Conservation (phyloP, 2,888 invertebrate genomes). For the Agriotes lineatus region DNA sequence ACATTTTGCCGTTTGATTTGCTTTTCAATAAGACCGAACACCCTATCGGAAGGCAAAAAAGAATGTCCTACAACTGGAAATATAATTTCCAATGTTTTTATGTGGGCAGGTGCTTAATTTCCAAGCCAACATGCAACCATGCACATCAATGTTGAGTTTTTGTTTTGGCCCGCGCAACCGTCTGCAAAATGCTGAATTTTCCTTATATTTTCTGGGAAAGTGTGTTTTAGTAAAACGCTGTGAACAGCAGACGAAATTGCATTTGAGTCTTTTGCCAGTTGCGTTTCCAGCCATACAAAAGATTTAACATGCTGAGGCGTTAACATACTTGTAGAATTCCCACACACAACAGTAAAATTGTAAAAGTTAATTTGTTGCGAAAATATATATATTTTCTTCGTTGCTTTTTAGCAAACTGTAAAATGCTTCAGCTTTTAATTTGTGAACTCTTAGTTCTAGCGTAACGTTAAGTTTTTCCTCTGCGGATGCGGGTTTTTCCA, state of each 20-base stretch:
- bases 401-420: neutral
- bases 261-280: too few species aligned
- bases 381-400: neutral
- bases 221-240: neutral
- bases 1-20: neutral
- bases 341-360: too few species aligned
- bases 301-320: too few species aligned
- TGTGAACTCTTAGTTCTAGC: neutral
- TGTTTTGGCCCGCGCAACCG: neutral
- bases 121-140: neutral
- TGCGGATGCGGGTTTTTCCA: neutral
- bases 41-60: neutral
- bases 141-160: too few species aligned
- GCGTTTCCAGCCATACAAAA: too few species aligned
- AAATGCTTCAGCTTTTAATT: neutral
- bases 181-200: neutral
- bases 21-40: neutral
- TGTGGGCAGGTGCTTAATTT: conserved; percentile 25
- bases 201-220: neutral
- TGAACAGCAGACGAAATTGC: too few species aligned
- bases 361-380: conserved; percentile 25
- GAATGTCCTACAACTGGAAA: neutral
- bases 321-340: too few species aligned
- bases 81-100: too few species aligned
- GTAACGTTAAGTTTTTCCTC: neutral